A percentile compares a stretch with the other conserved stretches of the same genome.
Evolutionary conservation across 2,113 vertebrate species (phyloP).

Genomic region (Acinonyx jubatus): DNA sequence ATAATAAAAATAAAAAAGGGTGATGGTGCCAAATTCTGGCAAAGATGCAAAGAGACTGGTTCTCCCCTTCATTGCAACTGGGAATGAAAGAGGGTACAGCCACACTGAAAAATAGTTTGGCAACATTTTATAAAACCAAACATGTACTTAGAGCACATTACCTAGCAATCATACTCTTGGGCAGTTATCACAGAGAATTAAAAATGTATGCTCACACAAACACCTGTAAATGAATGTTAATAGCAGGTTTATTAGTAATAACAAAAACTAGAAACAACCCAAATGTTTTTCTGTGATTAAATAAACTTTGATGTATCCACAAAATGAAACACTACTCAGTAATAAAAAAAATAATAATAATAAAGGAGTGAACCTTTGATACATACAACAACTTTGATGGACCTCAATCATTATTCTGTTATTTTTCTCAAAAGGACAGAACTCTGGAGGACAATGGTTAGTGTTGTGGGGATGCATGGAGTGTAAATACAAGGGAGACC

Average conservation of each 20-base stretch:
- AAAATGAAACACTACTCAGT: not conserved
- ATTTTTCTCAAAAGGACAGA: not conserved
- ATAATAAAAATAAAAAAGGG: not conserved
- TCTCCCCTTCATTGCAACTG: not conserved
- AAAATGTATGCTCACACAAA: not conserved
- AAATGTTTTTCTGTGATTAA: not conserved
- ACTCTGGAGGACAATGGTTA: not conserved
- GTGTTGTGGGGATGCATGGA: not conserved
- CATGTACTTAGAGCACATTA: not conserved
- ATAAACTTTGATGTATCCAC: not conserved
- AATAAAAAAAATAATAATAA: not conserved
- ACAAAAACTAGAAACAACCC: not conserved
- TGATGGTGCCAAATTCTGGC: not conserved
- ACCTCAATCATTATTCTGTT: not conserved
- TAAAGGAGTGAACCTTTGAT: not conserved
- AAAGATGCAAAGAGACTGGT: not conserved
- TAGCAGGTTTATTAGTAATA: not conserved
- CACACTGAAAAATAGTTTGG: not conserved
- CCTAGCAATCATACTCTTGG: not conserved
- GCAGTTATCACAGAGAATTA: not conserved
- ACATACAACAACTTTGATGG: not conserved
- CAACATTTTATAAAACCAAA: not conserved
- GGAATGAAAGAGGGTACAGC: not conserved
- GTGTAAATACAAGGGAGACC: not conserved
- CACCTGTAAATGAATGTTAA: not conserved